These are phyloP conservation scores for Paguma larvata DNA, from an alignment of 2,797 vertebrate genomes.

Conservation along the genomic window DNA sequence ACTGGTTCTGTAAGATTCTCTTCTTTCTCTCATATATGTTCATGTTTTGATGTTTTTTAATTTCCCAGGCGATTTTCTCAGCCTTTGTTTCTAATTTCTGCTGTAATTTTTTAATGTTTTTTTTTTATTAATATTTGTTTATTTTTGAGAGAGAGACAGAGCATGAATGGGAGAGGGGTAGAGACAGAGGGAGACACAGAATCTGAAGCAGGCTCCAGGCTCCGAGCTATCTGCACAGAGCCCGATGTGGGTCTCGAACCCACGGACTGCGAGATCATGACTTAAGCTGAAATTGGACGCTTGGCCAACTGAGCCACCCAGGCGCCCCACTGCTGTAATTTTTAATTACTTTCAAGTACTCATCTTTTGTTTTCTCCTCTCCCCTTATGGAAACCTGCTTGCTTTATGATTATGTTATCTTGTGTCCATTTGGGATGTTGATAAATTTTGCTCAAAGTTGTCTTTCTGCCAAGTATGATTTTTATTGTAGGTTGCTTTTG, in stretches of 20 bases:
- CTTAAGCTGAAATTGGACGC: no score
- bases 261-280: no score
- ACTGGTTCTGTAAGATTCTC: neutral
- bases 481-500: neutral
- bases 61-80: neutral
- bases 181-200: no score
- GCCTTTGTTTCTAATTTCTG: constrained; percentile 34
- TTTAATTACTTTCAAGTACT: neutral
- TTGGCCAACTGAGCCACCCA: no score
- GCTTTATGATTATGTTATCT: neutral
- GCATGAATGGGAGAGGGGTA: no score
- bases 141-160: no score
- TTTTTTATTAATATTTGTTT: no score
- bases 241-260: no score
- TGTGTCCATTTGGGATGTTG: neutral
- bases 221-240: no score
- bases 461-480: neutral
- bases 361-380: neutral
- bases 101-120: neutral
- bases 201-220: no score
- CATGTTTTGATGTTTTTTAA: neutral
- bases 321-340: no score
- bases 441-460: neutral
- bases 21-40: neutral
- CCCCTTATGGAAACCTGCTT: neutral